Conservation (phyloP, 2,113 vertebrate genomes). For the Orientallactaga bullata region DNA sequence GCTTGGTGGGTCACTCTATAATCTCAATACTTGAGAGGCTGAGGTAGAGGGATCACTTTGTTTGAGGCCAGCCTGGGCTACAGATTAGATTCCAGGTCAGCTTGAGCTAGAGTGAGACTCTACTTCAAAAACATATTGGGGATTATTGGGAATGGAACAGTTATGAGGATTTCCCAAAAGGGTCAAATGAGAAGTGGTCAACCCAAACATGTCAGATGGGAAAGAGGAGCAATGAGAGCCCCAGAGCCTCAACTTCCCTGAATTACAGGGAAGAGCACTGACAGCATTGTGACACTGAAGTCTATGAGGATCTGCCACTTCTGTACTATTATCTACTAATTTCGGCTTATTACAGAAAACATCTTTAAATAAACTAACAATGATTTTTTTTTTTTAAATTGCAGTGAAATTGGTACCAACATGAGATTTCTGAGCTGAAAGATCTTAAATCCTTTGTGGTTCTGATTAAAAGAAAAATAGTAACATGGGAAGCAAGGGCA, state of each 20-base stretch:
- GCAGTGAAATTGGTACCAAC: not conserved
- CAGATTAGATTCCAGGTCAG: no score
- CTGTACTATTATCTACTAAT: not conserved
- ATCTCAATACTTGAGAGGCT: no score
- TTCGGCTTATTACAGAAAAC: not conserved
- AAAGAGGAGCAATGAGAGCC: not conserved
- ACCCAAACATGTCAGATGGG: not conserved
- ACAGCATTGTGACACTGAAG: not conserved
- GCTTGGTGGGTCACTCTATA: no score
- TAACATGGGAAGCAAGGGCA: no score
- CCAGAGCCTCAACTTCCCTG: not conserved
- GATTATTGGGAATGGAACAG: not conserved
- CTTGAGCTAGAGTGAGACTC: no score
- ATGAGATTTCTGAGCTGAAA: conserved; percentile 34
- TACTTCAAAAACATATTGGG: not conserved
- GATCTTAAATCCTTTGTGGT: not conserved
- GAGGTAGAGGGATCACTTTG: no score
- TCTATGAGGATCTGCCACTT: not conserved
- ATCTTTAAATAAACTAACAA: not conserved
- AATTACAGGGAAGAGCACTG: not conserved
- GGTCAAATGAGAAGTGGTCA: not conserved
- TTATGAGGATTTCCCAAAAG: not conserved
- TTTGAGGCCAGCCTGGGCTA: no score
- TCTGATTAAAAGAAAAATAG: not conserved
- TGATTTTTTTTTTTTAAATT: not conserved